Conservation (phyloP, 1,140 invertebrate species). For the Euglossa dilemma region DNA sequence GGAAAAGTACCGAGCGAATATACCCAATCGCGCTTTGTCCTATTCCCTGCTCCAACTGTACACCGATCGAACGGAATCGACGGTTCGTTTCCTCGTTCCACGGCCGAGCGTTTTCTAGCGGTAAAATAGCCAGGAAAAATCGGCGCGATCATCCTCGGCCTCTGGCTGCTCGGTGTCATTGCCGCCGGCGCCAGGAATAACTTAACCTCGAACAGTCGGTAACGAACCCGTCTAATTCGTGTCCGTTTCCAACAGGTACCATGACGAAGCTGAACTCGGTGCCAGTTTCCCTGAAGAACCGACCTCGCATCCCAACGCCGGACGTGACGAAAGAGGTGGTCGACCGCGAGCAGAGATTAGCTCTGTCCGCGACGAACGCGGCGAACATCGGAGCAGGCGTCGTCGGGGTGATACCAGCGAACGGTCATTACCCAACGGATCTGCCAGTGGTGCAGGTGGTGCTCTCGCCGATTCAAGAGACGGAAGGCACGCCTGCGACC, state of each 20-base stretch:
- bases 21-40: neutral
- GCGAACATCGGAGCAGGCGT: constrained; percentile 84
- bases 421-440: constrained; percentile 84
- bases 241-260: constrained; percentile 79
- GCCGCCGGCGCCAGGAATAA: constrained; percentile 2
- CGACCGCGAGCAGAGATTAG: constrained; percentile 87
- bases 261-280: constrained; percentile 86
- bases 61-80: too few relatives aligned
- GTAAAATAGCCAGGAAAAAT: constrained; percentile 37
- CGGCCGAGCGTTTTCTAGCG: neutral
- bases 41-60: too few relatives aligned
- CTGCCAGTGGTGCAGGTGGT: constrained; percentile 90
- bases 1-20: constrained; percentile 38
- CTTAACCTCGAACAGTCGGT: neutral
- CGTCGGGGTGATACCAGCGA: constrained; percentile 84
- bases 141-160: constrained; percentile 15
- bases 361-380: constrained; percentile 81
- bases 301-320: constrained; percentile 92
- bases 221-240: constrained; percentile 23
- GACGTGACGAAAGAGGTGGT: constrained; percentile 91
- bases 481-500: constrained; percentile 87
- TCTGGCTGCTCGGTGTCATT: constrained; percentile 2
- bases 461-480: constrained; percentile 89
- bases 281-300: constrained; percentile 87
- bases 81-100: constrained; percentile 40